Base-by-base conservation (phyloP, 35 echinoderm and acorn worm genomes). In the Apostichopus parvimensis region DNA sequence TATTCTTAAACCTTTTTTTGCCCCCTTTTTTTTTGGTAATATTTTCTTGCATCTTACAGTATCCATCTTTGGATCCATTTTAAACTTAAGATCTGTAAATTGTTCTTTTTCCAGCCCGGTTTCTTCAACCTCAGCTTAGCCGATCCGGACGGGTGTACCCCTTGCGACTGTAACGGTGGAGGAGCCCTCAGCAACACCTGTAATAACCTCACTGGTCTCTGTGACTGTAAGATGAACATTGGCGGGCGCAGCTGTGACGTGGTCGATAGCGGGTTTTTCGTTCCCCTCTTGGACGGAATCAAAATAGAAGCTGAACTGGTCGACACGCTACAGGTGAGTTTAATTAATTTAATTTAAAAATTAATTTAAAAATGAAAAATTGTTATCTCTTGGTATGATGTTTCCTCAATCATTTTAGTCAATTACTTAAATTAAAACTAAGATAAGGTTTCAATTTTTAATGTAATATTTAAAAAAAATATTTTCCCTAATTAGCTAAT, bases 161-260 rank as follows among this genome's bases (percentile, higher is more conserved):
- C 80, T 25, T 98, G 96, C 82, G 91, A 92, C 56, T 98, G 96
- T 87, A 93, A 94, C 80, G 94, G 96, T 22, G 96, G 87, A 12
- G 70, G 90, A 1, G 71, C 91, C 7, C 59, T 87, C 80, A 92
- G 78, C 65, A 83, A 87, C 4, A 87, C 82, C 65, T 94, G 94
- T 93, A 54, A 92, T n/a, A 82, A 59, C 9, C 53, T 25, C 15
- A 85, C 87, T 21, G 96, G 96, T 23, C 22, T 76, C 0, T 98
- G 96, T 54, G 61, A 87, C 4, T 98, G 96, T 83, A 53, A 93
- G 24, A 53, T 75, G 5, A 94, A 94, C 77, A 75, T 98, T 9
- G 56, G 64, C 1, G 94, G 96, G 3, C 92, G 94, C 1, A 64
- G 82, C 17, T 98, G 96, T 58, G 84, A 93, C 80, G 71, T 26